phyloP scores from a whole-genome alignment of 2,888 invertebrate species.

The Drosophila lutescens region DNA sequence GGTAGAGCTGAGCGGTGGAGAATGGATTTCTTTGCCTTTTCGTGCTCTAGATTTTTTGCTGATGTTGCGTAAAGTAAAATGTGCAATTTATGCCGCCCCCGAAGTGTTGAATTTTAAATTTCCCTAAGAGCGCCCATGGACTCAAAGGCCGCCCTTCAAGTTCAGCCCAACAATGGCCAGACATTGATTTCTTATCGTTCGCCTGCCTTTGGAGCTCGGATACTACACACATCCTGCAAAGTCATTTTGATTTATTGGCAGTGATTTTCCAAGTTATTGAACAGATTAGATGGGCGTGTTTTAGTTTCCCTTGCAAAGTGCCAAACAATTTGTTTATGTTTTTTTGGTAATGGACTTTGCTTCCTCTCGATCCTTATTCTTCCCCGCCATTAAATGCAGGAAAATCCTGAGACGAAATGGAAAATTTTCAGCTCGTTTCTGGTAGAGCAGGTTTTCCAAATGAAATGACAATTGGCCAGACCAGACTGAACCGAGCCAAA shows the following conservation, averaged over 20 bases:
- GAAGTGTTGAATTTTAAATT: conserved; percentile 73
- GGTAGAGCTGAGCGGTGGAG: not conserved
- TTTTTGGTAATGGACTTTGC: conserved; percentile 44
- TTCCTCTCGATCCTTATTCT: conserved; percentile 22
- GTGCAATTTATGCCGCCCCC: conserved; percentile 70
- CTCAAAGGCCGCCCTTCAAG: conserved; percentile 52
- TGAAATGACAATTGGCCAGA: conserved; percentile 70
- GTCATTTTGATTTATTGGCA: conserved; percentile 83
- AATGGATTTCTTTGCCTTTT: not conserved
- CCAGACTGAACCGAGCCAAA: conserved; percentile 30
- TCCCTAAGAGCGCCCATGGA: conserved; percentile 15
- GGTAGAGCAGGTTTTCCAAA: conserved; percentile 69
- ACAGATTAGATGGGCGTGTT: conserved; percentile 80
- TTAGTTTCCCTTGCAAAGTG: conserved; percentile 63
- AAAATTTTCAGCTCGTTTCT: conserved; percentile 70
- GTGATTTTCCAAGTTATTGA: conserved; percentile 84
- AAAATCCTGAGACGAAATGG: conserved; percentile 62
- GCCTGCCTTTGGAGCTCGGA: conserved; percentile 19
- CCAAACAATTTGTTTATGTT: conserved; percentile 77
- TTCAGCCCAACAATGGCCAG: conserved; percentile 54
- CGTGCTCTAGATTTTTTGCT: conserved; percentile 61
- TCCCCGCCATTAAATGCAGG: conserved; percentile 71
- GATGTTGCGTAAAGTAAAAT: conserved; percentile 72
- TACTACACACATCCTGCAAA: conserved; percentile 66
- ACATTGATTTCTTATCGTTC: conserved; percentile 44